These are phyloP conservation scores for Phaethon lepturus DNA, from an alignment of 2,113 vertebrate species.

Conservation along the genomic window DNA sequence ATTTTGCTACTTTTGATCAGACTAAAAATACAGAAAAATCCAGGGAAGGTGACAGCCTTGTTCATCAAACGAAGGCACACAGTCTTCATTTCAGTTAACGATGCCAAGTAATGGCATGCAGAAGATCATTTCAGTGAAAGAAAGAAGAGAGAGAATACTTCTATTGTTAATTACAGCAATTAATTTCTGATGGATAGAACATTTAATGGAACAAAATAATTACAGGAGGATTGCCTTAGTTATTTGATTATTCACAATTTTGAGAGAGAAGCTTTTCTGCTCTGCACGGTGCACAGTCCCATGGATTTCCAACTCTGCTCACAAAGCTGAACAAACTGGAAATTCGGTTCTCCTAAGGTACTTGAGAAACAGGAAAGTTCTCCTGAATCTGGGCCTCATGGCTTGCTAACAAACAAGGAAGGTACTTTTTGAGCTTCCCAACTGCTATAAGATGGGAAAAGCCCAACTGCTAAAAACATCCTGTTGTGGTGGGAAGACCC, in stretches of 20 bases:
- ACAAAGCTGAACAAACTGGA: fast-evolving
- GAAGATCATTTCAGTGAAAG: conserved; percentile 44
- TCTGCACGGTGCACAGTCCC: background rate
- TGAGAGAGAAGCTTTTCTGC: background rate
- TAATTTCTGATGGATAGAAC: conserved; percentile 59
- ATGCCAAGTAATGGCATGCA: conserved; percentile 19
- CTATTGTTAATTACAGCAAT: conserved; percentile 60
- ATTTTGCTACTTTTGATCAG: background rate
- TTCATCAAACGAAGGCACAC: background rate
- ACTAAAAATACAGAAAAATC: background rate
- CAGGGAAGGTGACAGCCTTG: conserved; percentile 27
- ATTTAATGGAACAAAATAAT: conserved; percentile 63
- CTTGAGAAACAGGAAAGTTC: background rate
- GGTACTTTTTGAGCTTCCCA: background rate
- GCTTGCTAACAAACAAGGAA: background rate
- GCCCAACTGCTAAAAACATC: fast-evolving
- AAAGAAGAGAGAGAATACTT: conserved; percentile 34
- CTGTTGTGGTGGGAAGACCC: fast-evolving
- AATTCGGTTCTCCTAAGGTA: background rate
- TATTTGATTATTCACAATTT: conserved; percentile 29
- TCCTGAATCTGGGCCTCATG: background rate
- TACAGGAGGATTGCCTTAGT: background rate
- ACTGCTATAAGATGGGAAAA: background rate
- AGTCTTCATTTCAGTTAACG: background rate
- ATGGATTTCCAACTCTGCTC: background rate